Evolutionary conservation across 2,888 invertebrate genomes (phyloP).

Genomic region (Lasioglossum marginatum): DNA sequence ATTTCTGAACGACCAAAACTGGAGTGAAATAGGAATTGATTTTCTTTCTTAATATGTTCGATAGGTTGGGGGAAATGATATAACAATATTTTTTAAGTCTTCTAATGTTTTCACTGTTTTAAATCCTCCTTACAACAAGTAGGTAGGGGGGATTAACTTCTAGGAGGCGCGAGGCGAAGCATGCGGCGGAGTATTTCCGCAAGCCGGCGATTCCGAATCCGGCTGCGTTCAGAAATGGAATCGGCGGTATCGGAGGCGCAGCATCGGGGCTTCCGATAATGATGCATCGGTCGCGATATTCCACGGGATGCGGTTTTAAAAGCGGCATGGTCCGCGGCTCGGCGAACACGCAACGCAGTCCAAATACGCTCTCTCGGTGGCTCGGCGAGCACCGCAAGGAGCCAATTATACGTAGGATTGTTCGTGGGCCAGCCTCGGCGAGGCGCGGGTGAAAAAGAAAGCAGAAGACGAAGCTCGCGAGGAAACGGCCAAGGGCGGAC

Average conservation of each 20-base stretch:
- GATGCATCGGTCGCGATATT: constrained; percentile 62
- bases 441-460: constrained; percentile 48
- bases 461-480: constrained; percentile 29
- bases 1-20: no score
- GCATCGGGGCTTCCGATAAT: constrained; percentile 43
- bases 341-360: constrained; percentile 51
- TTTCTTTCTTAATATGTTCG: no score
- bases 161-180: no score
- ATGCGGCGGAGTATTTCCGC: neutral
- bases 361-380: constrained; percentile 55
- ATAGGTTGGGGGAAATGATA: no score
- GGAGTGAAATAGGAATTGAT: no score
- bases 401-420: constrained; percentile 63
- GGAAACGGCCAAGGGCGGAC: neutral
- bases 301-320: constrained; percentile 41
- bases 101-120: no score
- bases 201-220: neutral
- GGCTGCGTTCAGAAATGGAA: neutral
- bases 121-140: no score
- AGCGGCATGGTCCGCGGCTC: constrained; percentile 8
- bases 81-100: no score
- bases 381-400: constrained; percentile 28
- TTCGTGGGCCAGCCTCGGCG: constrained; percentile 23
- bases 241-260: constrained; percentile 6
- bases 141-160: no score